Conservation (phyloP, 2,888 invertebrate genomes). For the Neoscelio sp. region DNA sequence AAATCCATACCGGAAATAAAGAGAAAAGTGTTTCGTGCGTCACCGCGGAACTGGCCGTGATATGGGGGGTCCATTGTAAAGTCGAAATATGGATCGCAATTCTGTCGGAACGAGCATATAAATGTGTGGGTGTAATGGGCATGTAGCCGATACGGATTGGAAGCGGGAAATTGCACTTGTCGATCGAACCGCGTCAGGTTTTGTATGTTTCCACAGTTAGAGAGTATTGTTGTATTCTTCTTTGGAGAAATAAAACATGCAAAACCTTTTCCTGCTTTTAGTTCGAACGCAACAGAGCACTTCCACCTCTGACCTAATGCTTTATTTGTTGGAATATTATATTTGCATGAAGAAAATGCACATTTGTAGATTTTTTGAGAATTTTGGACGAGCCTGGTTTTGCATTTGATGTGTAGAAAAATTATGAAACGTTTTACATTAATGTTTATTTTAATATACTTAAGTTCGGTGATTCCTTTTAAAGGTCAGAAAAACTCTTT, state of each 20-base stretch:
- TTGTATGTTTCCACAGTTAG: conserved; percentile 57
- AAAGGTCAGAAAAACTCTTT: no score
- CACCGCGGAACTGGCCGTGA: conserved; percentile 3
- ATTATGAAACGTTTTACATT: no score
- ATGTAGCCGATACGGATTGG: conserved; percentile 38
- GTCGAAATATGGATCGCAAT: conserved; percentile 50
- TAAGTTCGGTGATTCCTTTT: no score
- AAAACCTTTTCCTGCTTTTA: conserved; percentile 65
- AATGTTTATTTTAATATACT: no score
- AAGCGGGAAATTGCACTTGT: conserved; percentile 55
- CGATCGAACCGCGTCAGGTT: conserved; percentile 60
- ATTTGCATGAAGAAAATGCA: conserved; percentile 20
- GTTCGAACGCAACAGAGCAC: conserved; percentile 51
- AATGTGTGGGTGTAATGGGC: conserved; percentile 31
- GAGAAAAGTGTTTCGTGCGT: conserved; percentile 31
- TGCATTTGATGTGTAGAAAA: no score
- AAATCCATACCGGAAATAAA: no score
- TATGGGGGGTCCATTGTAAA: neutral
- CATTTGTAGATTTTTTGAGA: no score
- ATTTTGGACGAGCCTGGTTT: neutral
- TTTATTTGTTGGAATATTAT: conserved; percentile 55
- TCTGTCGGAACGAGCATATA: neutral
- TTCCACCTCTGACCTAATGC: conserved; percentile 51
- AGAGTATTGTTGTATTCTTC: conserved; percentile 62
- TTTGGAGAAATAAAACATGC: conserved; percentile 61